Conservation (phyloP, 2,888 invertebrate genomes). For the Epinotia brunnichana region DNA sequence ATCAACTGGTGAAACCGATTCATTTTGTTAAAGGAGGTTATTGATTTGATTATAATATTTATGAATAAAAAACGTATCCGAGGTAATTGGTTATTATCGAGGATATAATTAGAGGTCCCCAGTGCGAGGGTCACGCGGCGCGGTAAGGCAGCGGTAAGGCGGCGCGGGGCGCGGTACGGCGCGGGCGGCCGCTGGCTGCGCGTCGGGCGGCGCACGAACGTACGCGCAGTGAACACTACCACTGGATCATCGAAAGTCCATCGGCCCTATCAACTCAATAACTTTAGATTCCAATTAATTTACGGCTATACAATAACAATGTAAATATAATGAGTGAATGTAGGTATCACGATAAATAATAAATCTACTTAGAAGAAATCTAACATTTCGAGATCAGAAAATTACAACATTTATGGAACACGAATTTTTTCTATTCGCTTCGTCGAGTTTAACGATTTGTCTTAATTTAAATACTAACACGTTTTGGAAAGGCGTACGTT, state of each 20-base stretch:
- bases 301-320: conserved; percentile 80
- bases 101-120: conserved; percentile 12
- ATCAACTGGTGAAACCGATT: conserved; percentile 16
- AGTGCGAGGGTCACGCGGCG: conserved; percentile 49
- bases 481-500: conserved; percentile 38
- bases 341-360: conserved; percentile 75
- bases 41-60: conserved; percentile 23
- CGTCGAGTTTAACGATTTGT: conserved; percentile 62
- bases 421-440: conserved; percentile 61
- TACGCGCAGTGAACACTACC: conserved; percentile 54
- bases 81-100: conserved; percentile 15
- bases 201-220: conserved; percentile 19
- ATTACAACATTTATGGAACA: conserved; percentile 70
- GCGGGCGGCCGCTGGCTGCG: conserved; percentile 17
- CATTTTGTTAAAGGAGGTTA: conserved; percentile 32
- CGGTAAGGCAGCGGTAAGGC: conserved; percentile 25
- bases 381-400: conserved; percentile 74
- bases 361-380: conserved; percentile 77
- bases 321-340: conserved; percentile 69
- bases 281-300: conserved; percentile 73
- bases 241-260: conserved; percentile 82
- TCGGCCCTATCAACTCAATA: conserved; percentile 80
- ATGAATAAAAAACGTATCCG: conserved; percentile 21
- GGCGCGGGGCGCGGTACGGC: conserved; percentile 9
- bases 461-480: conserved; percentile 63